phyloP scores from a whole-genome alignment of 2,888 invertebrate species.

The Podotricha telesiphe region DNA sequence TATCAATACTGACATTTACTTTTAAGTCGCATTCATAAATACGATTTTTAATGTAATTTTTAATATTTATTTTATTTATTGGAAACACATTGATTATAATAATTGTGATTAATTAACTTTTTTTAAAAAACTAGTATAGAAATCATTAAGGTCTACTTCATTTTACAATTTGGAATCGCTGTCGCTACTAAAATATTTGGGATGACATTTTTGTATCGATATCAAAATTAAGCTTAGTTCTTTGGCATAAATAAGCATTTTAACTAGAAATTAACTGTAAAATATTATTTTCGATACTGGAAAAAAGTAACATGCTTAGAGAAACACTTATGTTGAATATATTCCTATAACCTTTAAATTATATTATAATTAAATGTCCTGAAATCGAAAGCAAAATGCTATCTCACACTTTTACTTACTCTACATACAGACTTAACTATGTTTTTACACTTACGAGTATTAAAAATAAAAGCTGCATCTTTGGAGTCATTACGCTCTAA shows the following conservation, averaged over 20 bases:
- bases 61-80: neutral
- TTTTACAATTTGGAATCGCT: neutral
- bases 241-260: conserved; percentile 40
- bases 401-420: conserved; percentile 46
- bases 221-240: conserved; percentile 37
- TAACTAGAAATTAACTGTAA: conserved; percentile 17
- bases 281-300: conserved; percentile 12
- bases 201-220: conserved; percentile 17
- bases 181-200: conserved; percentile 9
- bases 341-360: conserved; percentile 22
- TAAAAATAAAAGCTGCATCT: conserved; percentile 80
- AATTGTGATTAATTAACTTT: neutral
- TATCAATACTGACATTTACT: conserved; percentile 21
- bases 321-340: conserved; percentile 14
- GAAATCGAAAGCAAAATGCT: conserved; percentile 11
- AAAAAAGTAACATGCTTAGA: conserved; percentile 13
- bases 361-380: conserved; percentile 12
- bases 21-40: neutral
- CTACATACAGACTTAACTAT: conserved; percentile 62
- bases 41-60: neutral
- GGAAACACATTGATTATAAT: conserved; percentile 10
- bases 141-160: neutral
- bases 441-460: conserved; percentile 66
- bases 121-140: neutral
- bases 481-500: conserved; percentile 65